These are phyloP conservation scores for Cantharis flavilabris DNA, from an alignment of 2,888 invertebrate genomes.

Conservation along the genomic window DNA sequence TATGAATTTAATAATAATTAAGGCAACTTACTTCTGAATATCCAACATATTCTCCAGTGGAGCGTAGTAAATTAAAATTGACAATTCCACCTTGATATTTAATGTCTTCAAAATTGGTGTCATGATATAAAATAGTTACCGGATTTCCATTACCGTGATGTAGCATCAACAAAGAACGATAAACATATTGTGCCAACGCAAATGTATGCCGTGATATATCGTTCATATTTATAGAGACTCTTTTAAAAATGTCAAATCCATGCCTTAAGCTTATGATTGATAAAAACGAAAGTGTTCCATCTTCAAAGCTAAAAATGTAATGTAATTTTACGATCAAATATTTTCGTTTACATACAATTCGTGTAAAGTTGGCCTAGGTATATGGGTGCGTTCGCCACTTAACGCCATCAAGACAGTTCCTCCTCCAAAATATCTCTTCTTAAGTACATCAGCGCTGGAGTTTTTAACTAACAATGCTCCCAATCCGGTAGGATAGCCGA, in stretches of 20 bases:
- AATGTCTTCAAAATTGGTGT: slow-evolving; percentile 67
- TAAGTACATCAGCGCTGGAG: slow-evolving; percentile 62
- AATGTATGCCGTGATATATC: slow-evolving; percentile 76
- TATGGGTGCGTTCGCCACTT: slow-evolving; percentile 71
- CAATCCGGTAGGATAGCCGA: slow-evolving; percentile 93
- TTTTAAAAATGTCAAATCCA: slow-evolving; percentile 77
- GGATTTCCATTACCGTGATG: slow-evolving; percentile 74
- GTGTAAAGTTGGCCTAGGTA: slow-evolving; percentile 67
- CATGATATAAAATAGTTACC: slow-evolving; percentile 74
- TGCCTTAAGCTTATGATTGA: slow-evolving; percentile 80
- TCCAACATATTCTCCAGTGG: slow-evolving; percentile 80
- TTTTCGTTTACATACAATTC: slow-evolving; percentile 65
- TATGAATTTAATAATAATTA: not conserved
- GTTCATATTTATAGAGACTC: slow-evolving; percentile 67
- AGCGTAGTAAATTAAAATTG: slow-evolving; percentile 83
- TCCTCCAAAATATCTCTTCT: slow-evolving; percentile 86
- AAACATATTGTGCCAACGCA: slow-evolving; percentile 74
- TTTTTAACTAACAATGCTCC: slow-evolving; percentile 86
- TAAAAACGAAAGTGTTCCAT: slow-evolving; percentile 89
- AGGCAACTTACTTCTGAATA: slow-evolving; percentile 75
- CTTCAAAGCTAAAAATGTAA: slow-evolving; percentile 77
- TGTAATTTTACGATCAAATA: not conserved
- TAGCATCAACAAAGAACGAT: slow-evolving; percentile 64
- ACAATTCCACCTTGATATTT: slow-evolving; percentile 82
- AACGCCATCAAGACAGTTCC: slow-evolving; percentile 89